A percentile compares a stretch with the other conserved stretches of the same genome.
These are phyloP conservation scores for Sogatella furcifera DNA, from an alignment of 1,140 invertebrate genomes.

Conservation along the genomic window DNA sequence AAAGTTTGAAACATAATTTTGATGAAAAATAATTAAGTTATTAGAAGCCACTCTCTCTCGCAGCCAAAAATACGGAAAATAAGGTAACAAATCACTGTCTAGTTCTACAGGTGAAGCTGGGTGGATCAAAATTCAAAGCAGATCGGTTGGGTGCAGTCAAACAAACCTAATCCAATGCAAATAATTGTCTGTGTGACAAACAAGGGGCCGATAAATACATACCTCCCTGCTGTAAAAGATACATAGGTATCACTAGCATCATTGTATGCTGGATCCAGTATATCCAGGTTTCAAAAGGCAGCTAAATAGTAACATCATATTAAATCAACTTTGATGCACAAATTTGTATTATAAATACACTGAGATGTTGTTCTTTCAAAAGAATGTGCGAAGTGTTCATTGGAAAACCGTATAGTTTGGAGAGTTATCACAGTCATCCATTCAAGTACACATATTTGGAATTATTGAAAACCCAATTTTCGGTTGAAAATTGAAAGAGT, in stretches of 20 bases:
- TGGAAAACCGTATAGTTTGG: too few relatives aligned
- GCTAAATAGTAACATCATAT: constrained; percentile 37
- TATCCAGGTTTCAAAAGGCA: constrained; percentile 78
- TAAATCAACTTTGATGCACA: too few relatives aligned
- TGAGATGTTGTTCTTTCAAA: background rate
- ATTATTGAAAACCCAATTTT: too few relatives aligned
- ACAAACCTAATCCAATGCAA: too few relatives aligned
- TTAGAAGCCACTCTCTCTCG: too few relatives aligned
- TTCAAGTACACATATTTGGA: too few relatives aligned
- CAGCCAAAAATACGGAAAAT: background rate
- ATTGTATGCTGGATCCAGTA: constrained; percentile 90
- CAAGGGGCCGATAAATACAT: constrained; percentile 27
- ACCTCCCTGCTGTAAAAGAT: constrained; percentile 78
- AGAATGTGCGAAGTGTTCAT: too few relatives aligned
- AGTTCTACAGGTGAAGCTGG: background rate
- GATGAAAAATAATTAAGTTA: too few relatives aligned
- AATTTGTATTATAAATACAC: background rate
- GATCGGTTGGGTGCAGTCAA: background rate
- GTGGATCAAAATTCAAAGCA: background rate
- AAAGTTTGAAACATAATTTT: too few relatives aligned
- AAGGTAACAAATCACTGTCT: background rate
- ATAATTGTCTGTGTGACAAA: background rate
- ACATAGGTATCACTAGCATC: constrained; percentile 87
- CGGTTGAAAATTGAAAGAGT: too few relatives aligned
- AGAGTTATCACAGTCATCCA: too few relatives aligned